These are phyloP conservation scores for Oasisia sp. DNA, from an alignment of 2,888 invertebrate species.

Conservation along the genomic window DNA sequence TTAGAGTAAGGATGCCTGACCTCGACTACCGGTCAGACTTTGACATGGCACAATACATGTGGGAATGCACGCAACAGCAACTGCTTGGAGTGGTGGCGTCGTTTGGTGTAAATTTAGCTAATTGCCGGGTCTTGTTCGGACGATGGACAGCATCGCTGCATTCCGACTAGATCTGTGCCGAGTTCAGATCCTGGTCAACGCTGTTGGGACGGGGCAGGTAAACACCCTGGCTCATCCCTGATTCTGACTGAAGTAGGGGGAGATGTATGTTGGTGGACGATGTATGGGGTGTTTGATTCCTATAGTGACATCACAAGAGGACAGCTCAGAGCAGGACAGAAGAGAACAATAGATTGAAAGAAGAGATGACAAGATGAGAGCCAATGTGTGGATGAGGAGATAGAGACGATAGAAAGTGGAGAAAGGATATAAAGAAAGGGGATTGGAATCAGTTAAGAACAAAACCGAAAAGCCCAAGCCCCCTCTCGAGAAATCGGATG, in stretches of 20 bases:
- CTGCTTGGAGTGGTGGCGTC: background rate
- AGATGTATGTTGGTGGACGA: too few relatives aligned
- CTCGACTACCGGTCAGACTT: conserved; percentile 1
- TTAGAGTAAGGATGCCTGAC: conserved; percentile 6
- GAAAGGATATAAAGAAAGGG: background rate
- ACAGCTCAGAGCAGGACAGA: too few relatives aligned
- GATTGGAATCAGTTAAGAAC: background rate
- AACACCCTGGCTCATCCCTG: background rate
- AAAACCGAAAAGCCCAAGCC: too few relatives aligned
- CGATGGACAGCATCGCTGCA: background rate
- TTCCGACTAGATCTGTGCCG: background rate
- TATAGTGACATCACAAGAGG: too few relatives aligned
- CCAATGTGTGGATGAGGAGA: background rate
- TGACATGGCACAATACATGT: background rate
- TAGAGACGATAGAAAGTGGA: background rate
- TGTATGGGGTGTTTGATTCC: too few relatives aligned
- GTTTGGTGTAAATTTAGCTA: background rate
- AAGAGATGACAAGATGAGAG: too few relatives aligned
- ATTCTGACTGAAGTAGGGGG: background rate
- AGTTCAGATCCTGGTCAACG: background rate
- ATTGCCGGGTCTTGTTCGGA: background rate
- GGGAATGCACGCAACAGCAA: background rate
- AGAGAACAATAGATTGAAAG: too few relatives aligned
- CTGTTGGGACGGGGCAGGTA: background rate
- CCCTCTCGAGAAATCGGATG: background rate